Base-by-base conservation (phyloP, 2,888 invertebrate genomes). In the Heliconius ismenius region DNA sequence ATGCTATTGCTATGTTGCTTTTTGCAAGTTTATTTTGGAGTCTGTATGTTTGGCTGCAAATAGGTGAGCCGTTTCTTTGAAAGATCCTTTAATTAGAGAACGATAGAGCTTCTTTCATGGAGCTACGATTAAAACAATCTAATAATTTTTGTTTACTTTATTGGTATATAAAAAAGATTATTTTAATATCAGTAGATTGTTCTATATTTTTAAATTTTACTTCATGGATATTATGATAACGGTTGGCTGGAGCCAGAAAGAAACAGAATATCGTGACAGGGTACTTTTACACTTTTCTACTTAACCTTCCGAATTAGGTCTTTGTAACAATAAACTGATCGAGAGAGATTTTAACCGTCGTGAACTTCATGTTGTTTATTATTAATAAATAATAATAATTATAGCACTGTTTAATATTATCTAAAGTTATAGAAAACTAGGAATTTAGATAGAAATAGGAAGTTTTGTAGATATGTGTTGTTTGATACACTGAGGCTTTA, bases 251-350 rank as follows among this genome's bases (percentile, higher is more conserved):
- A 63, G 68, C 74, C 58, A 58, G 69, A 76, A 76, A 79, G 80
- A 78, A 81, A 79, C 77, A 80, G 80, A 80, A 78, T 79, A 75
- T 79, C 80, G 84, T 87, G 85, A 86, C 90, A 90, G 91, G 90
- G 91, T 91, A 90, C 86, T 90, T 92, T 91, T 91, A 90, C 87
- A 92, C 88, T 90, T 91, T 91, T 91, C 88, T 91, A 91, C 86
- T 84, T 62, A 75, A 72, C 78, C 43, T 78, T 80, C 77, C 79
- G 75, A 80, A 81, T 79, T 81, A 80, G 65, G 75, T 72, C 54
- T 77, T 72, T 69, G 32, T 62, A 58, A 74, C 72, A 75, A 73
- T 73, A 74, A 79, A 73, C 58, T 73, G 58, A 36, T 63, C 74
- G 77, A 80, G 79, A 79, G 79, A 78, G 73, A 75, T 75, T 68